phyloP scores from a whole-genome alignment of 2,113 vertebrate genomes.

The Kryptolebias marmoratus region DNA sequence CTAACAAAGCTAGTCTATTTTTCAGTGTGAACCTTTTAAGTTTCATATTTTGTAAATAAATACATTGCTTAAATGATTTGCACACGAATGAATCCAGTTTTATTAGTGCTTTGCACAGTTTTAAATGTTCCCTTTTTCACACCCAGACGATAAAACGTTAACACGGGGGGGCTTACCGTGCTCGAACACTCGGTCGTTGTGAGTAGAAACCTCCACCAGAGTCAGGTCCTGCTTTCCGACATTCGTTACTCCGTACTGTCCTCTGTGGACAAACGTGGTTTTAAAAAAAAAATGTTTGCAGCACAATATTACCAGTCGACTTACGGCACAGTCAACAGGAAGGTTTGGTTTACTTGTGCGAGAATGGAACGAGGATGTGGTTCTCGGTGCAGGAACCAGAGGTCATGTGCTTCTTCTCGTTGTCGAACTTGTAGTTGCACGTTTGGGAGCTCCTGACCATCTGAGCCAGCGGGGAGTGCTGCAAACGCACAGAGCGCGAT shows the following conservation, averaged over 20 bases:
- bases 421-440: constrained; percentile 90
- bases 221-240: constrained; percentile 88
- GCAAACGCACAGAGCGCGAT: constrained; percentile 20
- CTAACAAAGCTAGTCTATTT: no score
- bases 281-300: neutral
- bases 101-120: no score
- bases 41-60: no score
- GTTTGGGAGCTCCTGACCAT: constrained; percentile 88
- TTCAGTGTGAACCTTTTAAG: no score
- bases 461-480: constrained; percentile 84
- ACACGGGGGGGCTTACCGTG: constrained; percentile 73
- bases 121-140: neutral
- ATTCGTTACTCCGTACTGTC: constrained; percentile 83
- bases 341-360: constrained; percentile 83
- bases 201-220: constrained; percentile 81
- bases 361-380: constrained; percentile 89
- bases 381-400: constrained; percentile 88
- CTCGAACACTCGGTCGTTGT: constrained; percentile 87
- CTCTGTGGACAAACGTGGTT: constrained; percentile 68
- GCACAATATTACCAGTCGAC: neutral
- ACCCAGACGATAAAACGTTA: neutral
- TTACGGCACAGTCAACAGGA: neutral
- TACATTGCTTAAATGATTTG: no score
- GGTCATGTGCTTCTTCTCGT: constrained; percentile 85
- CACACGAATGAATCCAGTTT: no score